A percentile compares a stretch with the other conserved stretches of the same genome.
Conservation (phyloP, 1,140 invertebrate genomes). For the Papilio machaon region DNA sequence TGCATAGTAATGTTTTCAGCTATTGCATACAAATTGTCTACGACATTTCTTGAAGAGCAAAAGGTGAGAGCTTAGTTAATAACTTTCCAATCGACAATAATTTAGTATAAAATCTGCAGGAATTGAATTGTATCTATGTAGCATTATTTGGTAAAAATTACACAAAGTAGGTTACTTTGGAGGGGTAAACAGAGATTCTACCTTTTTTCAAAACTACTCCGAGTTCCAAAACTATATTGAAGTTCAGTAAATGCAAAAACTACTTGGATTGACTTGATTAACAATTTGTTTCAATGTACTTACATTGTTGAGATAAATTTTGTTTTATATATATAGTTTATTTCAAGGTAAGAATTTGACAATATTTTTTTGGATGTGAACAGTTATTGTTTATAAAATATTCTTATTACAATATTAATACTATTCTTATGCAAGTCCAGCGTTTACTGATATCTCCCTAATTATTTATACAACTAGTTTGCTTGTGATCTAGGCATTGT, state of each 20-base stretch:
- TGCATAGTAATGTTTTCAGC: conserved; percentile 72
- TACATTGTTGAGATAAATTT: background rate
- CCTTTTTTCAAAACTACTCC: too few relatives aligned
- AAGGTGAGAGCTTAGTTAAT: conserved; percentile 55
- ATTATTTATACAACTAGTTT: too few relatives aligned
- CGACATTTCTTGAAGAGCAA: conserved; percentile 71
- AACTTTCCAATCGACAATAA: conserved; percentile 17
- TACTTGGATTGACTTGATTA: too few relatives aligned
- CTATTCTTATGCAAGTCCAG: too few relatives aligned
- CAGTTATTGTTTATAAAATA: background rate
- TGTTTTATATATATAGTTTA: too few relatives aligned
- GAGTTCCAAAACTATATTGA: too few relatives aligned
- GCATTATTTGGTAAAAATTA: background rate
- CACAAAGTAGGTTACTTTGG: background rate
- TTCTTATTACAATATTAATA: background rate
- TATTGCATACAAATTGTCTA: conserved; percentile 72
- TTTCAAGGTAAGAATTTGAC: too few relatives aligned
- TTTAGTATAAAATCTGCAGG: background rate
- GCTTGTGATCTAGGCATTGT: too few relatives aligned
- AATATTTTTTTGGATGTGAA: background rate
- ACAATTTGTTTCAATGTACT: background rate
- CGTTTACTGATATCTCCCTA: too few relatives aligned
- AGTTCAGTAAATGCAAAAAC: too few relatives aligned
- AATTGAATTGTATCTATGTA: background rate
- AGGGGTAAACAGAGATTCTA: background rate